Conservation (phyloP, 2,888 invertebrate genomes). For the Ornithoptera alexandrae region DNA sequence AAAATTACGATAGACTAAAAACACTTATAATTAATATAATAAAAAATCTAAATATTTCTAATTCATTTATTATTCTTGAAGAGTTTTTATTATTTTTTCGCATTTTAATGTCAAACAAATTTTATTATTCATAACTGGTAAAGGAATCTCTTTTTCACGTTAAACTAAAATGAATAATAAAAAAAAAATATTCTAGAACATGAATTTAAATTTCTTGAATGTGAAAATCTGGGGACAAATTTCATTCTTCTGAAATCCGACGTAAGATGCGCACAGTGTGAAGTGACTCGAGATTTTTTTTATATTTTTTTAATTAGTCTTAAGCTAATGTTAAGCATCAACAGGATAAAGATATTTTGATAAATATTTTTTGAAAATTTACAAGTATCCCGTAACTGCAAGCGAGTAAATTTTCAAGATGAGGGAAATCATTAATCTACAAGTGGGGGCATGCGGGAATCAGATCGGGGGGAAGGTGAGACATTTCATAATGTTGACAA, state of each 20-base stretch:
- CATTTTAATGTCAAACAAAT: no score
- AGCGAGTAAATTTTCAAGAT: slow-evolving; percentile 74
- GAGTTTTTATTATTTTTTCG: no score
- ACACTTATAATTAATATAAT: no score
- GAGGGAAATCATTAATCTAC: slow-evolving; percentile 89
- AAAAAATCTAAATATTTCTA: no score
- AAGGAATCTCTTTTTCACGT: no score
- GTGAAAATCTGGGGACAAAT: neutral
- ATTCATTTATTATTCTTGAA: no score
- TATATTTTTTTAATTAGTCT: slow-evolving; percentile 59
- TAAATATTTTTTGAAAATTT: slow-evolving; percentile 58
- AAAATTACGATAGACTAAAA: no score
- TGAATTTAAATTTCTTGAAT: slow-evolving; percentile 28
- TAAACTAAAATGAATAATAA: neutral
- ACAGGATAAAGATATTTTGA: slow-evolving; percentile 49
- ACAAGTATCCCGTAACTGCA: slow-evolving; percentile 50
- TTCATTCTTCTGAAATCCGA: slow-evolving; percentile 55
- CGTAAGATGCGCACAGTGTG: slow-evolving; percentile 64
- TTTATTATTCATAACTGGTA: no score
- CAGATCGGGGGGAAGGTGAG: slow-evolving; percentile 79
- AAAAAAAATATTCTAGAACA: slow-evolving; percentile 29
- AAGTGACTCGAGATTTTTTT: slow-evolving; percentile 49
- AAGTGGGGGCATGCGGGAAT: slow-evolving; percentile 87
- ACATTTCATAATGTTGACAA: no score
- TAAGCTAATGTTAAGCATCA: slow-evolving; percentile 74